These are phyloP conservation scores for Drosophila mayaguana DNA, from an alignment of 2,888 invertebrate species.

Conservation along the genomic window DNA sequence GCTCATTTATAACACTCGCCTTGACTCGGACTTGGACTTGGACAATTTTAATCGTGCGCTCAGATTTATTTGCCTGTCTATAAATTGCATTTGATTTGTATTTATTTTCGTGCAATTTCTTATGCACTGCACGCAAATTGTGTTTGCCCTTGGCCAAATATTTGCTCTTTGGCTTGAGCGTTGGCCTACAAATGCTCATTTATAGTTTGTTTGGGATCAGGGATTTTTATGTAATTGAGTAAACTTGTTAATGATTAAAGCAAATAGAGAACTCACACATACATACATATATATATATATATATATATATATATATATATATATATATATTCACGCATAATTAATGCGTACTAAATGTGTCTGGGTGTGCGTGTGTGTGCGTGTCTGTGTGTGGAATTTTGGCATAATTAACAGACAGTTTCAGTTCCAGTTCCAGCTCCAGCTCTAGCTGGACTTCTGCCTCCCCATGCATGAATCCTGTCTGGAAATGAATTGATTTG, in stretches of 20 bases:
- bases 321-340: constrained; percentile 48
- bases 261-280: constrained; percentile 25
- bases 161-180: constrained; percentile 11
- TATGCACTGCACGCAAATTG: constrained; percentile 32
- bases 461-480: constrained; percentile 9
- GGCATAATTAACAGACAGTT: constrained; percentile 58
- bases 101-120: constrained; percentile 43
- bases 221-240: constrained; percentile 44
- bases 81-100: constrained; percentile 63
- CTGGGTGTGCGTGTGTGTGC: constrained; percentile 21
- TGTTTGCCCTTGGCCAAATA: constrained; percentile 48
- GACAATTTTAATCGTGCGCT: constrained; percentile 34
- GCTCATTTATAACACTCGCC: constrained; percentile 63
- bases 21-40: not conserved
- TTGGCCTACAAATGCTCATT: not conserved
- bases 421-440: not conserved
- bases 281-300: constrained; percentile 6
- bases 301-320: constrained; percentile 4
- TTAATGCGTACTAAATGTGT: constrained; percentile 62
- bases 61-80: constrained; percentile 52
- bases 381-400: too few relatives aligned
- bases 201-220: constrained; percentile 10
- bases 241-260: constrained; percentile 53
- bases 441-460: not conserved
- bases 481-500: constrained; percentile 62